Base-by-base conservation (phyloP, 1,140 invertebrate genomes). In the Macrosteles quadrilineatus region DNA sequence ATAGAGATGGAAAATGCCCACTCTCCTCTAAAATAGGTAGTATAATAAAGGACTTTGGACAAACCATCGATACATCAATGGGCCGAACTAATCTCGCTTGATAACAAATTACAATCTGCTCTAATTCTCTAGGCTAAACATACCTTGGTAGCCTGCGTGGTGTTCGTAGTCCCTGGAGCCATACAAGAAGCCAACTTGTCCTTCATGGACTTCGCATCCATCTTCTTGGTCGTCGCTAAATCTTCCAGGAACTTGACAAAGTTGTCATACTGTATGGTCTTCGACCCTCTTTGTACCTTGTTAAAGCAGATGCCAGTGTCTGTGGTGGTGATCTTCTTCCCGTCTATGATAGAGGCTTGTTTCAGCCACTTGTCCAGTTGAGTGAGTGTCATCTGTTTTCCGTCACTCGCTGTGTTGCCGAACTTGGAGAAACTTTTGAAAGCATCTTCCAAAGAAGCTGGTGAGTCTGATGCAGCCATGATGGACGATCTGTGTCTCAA, bases 201-300 rank as follows among this genome's bases (percentile, higher is more conserved):
- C 76, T 91, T 92, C 30, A 93, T 88, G 68, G 91, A 89, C 17
- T 86, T 80, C 0, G 89, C 70, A 50, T 92, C 89, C 0, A 93
- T 77, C 76, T 92, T 91, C 81, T 92, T 94, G 72, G 84, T 88
- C 75, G 91, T 93, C 0, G 91, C 88, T 67, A 95, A 77, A 70
- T 92, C 91, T 0, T 93, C 91, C 2, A 94, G 78, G 76, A 91
- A 94, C 74, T 91, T 88, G 76, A 90, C 88, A 77, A 92, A 95
- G 72, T 94, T 91, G 25, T 87, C n/a, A 31, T 67, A 67, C 12
- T 14, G 12, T 12, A 67, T 67, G 32, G 4, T 36, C 32, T 36
- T 36, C 19, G 40, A 23, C 43, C 50, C 50, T 6, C 19, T 50
- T 83, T 88, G 88, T 68, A 88, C 81, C 78, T 88, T 87, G 74